Evolutionary conservation across 2,888 invertebrate genomes (phyloP), one percentile per base, ranked within the genome.

Genomic region (Euzophera pinguis): DNA sequence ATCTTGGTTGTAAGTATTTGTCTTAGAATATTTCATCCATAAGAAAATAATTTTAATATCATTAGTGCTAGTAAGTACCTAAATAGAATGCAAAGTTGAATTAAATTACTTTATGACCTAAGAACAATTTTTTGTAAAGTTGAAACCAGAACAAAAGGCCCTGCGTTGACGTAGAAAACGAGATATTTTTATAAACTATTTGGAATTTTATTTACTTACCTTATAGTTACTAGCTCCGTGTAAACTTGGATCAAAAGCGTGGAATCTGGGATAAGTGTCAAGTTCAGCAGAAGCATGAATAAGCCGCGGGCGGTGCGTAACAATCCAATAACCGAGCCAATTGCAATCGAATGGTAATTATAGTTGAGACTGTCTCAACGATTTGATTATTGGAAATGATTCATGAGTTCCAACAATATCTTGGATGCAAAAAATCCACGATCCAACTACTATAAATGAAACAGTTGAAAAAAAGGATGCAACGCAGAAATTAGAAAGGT

Each of bases 251-350:
- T 55, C 60, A 54, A 57, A 55, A 53, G 56, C 58, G 55, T 56
- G 50, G 58, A 61, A 69, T 64, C 55, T 56, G 50, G 58, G 60
- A 69, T 64, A 55, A 60, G 60, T 67, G 69, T 67, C 69, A 71
- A 69, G 70, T 71, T 66, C 65, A 64, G 54, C 42, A 47, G 47
- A 55, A 53, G 52, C 53, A 52, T 53, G 48, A 47, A 51, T 57
- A 60, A 45, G 34, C 66, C 61, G 55, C 60, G 60, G 64, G 62
- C 63, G 50, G 50, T 52, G 50, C 55, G 60, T 57, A 57, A 58
- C 56, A 49, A 58, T 50, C 52, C 48, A 48, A 54, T 56, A 53
- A 56, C 56, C 54, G 60, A 60, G 53, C 62, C 60, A 63, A 60
- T 54, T 27, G 57, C 54, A 59, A 53, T 58, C 60, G 5, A 22